Conservation (phyloP, 2,797 vertebrate species). For the Sandelia bainsii region DNA sequence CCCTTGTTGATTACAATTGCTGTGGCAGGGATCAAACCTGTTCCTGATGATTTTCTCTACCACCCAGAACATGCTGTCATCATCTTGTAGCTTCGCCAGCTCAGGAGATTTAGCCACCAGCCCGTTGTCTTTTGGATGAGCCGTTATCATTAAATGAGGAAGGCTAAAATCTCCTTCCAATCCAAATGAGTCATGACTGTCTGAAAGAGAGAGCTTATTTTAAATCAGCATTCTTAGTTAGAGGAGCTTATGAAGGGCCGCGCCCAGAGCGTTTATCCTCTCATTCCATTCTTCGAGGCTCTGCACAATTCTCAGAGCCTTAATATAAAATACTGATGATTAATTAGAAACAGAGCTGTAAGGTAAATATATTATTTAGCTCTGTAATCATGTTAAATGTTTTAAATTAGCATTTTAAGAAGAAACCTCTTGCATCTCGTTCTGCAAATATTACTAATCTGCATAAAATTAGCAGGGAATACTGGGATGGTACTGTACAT, state of each 20-base stretch:
- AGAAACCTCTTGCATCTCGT: background rate
- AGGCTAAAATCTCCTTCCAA: conserved; percentile 46
- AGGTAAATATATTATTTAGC: conserved; percentile 54
- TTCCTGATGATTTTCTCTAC: background rate
- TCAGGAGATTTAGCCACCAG: conserved; percentile 41
- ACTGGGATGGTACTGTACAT: background rate
- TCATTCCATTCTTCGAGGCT: conserved; percentile 41
- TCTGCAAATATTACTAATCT: conserved; percentile 27
- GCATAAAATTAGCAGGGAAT: conserved; percentile 4
- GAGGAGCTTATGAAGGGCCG: conserved; percentile 47
- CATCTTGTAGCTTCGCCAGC: conserved; percentile 25
- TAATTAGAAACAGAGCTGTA: conserved; percentile 55
- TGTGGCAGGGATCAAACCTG: background rate
- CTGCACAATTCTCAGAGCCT: conserved; percentile 25
- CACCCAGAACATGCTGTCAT: conserved; percentile 10
- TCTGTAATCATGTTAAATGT: conserved; percentile 22
- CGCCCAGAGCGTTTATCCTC: conserved; percentile 45
- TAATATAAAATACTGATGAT: conserved; percentile 47
- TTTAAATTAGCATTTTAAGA: conserved; percentile 47
- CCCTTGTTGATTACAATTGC: background rate
- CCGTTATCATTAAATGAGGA: conserved; percentile 56
- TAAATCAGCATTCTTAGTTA: conserved; percentile 51
- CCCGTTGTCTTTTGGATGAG: conserved; percentile 34
- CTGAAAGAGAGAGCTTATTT: conserved; percentile 57
- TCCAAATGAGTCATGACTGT: conserved; percentile 52